These are phyloP conservation scores for Drosophila nasuta DNA, from an alignment of 1,140 invertebrate species.

Conservation along the genomic window DNA sequence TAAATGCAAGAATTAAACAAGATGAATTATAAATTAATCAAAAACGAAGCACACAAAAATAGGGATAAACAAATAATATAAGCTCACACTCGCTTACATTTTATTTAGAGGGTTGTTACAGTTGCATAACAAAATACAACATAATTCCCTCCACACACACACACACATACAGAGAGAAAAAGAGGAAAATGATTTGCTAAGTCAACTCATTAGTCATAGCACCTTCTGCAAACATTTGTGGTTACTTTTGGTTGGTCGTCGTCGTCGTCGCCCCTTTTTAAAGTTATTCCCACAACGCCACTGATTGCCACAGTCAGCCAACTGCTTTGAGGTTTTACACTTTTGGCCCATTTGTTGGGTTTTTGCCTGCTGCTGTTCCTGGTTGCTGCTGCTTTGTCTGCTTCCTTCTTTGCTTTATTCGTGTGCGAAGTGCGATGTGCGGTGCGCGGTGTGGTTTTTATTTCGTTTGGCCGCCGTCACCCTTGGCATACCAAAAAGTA, in stretches of 20 bases:
- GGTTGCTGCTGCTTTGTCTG: slow-evolving; percentile 23
- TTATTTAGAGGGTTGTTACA: slow-evolving; percentile 12
- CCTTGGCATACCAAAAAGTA: slow-evolving; percentile 73
- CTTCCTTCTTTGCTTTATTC: slow-evolving; percentile 7
- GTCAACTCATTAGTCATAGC: slow-evolving; percentile 76
- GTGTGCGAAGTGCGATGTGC: slow-evolving; percentile 47
- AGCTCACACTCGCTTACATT: slow-evolving; percentile 14
- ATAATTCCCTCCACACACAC: slow-evolving; percentile 18
- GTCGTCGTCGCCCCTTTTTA: slow-evolving; percentile 6
- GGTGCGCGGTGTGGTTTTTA: slow-evolving; percentile 64
- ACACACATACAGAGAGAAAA: not conserved
- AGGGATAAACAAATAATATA: slow-evolving; percentile 29
- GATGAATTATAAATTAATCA: slow-evolving; percentile 30
- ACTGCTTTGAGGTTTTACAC: slow-evolving; percentile 74
- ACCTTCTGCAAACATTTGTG: slow-evolving; percentile 41
- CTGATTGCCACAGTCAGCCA: slow-evolving; percentile 52
- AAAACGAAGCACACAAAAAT: not conserved
- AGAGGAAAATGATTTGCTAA: slow-evolving; percentile 38
- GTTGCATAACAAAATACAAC: slow-evolving; percentile 14
- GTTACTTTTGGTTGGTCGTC: not conserved
- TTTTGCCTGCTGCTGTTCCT: slow-evolving; percentile 39
- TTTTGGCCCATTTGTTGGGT: slow-evolving; percentile 73
- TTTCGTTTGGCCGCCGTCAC: slow-evolving; percentile 65
- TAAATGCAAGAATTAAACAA: slow-evolving; percentile 24
- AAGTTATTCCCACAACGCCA: slow-evolving; percentile 55